Percentiles rank a stretch among this genome's conserved stretches.
Conservation (phyloP, 2,888 invertebrate species). For the Thymelicus sylvestris region DNA sequence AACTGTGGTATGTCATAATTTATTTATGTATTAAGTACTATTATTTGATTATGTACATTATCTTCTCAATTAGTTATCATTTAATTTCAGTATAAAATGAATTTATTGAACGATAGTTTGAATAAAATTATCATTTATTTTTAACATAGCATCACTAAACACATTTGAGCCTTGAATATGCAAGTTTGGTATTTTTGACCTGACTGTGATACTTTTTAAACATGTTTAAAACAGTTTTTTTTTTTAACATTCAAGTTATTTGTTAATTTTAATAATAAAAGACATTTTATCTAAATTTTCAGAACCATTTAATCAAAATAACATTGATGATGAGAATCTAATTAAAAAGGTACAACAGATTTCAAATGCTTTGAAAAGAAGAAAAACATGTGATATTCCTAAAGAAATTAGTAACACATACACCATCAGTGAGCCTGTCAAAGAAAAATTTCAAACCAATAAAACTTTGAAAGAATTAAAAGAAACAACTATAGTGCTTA, state of each 20-base stretch:
- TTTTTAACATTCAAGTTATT: too few relatives aligned
- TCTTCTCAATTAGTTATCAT: neutral
- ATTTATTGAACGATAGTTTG: too few relatives aligned
- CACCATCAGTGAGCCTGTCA: conserved; percentile 29
- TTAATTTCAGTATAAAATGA: neutral
- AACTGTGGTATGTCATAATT: conserved; percentile 50
- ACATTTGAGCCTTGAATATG: too few relatives aligned
- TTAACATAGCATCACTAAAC: too few relatives aligned
- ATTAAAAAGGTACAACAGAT: conserved; percentile 55
- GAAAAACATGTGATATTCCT: conserved; percentile 27
- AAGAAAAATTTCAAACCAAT: conserved; percentile 50
- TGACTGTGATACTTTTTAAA: too few relatives aligned
- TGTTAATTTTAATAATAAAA: too few relatives aligned
- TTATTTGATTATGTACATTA: too few relatives aligned
- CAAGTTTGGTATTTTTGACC: too few relatives aligned
- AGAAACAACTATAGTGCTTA: conserved; percentile 68
- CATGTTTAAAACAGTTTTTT: too few relatives aligned
- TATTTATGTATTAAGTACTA: neutral
- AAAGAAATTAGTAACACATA: conserved; percentile 34
- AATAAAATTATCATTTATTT: too few relatives aligned
- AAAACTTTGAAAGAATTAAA: conserved; percentile 72
- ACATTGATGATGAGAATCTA: conserved; percentile 49
- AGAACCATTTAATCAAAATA: conserved; percentile 40
- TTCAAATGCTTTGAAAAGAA: conserved; percentile 45
- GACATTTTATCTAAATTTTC: conserved; percentile 26